These are phyloP conservation scores for Cheirogaleus major DNA, from an alignment of 2,797 vertebrate genomes.

Conservation along the genomic window DNA sequence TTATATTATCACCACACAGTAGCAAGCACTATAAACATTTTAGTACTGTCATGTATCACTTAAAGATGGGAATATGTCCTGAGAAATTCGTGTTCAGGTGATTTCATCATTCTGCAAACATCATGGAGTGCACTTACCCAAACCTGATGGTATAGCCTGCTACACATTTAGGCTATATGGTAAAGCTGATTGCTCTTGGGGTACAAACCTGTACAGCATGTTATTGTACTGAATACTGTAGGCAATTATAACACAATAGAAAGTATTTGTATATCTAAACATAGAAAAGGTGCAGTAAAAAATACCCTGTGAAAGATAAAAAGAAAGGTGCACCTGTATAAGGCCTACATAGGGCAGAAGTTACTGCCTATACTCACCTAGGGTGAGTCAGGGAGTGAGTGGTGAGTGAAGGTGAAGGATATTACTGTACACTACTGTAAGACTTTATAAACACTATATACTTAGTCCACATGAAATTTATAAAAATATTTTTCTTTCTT, in stretches of 20 bases:
- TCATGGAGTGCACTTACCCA: background rate
- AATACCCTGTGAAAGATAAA: too few relatives aligned
- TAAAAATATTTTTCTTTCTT: background rate
- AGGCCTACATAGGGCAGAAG: too few relatives aligned
- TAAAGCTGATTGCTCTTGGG: background rate
- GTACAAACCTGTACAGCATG: background rate
- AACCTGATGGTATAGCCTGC: background rate
- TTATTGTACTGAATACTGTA: background rate
- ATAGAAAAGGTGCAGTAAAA: too few relatives aligned
- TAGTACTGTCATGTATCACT: background rate
- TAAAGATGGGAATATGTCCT: too few relatives aligned
- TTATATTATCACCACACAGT: background rate
- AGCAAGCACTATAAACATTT: background rate
- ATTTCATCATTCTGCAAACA: background rate
- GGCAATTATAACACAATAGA: too few relatives aligned
- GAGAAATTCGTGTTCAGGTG: too few relatives aligned
- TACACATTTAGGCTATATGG: background rate
- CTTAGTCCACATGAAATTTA: background rate
- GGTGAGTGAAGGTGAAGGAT: background rate
- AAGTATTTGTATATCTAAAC: too few relatives aligned
- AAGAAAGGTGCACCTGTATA: too few relatives aligned
- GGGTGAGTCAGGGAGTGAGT: background rate
- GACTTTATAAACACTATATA: background rate
- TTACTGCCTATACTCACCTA: too few relatives aligned
- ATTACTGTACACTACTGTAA: background rate